Base-by-base conservation (phyloP, 1,140 invertebrate species). In the Micrasema longulum region DNA sequence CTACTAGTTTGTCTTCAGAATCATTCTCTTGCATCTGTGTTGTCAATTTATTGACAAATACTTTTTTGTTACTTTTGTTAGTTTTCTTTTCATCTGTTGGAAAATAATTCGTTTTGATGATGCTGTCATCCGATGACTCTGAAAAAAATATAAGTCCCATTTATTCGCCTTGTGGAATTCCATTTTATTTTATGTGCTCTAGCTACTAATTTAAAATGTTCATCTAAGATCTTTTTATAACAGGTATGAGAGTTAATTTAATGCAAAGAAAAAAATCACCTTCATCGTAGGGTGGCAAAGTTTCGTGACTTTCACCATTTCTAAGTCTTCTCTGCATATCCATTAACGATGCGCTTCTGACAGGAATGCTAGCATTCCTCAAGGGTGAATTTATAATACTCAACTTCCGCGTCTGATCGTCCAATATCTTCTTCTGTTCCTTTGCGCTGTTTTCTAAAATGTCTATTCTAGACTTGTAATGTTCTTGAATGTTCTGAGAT, bases 391-490 rank as follows among this genome's bases (percentile, higher is more conserved):
- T 53, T 4, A 60, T 38, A 6, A 60, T 23, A 48, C 67, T 69
- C 22, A 69, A 20, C 41, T 69, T 48, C 47, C 67, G 69, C 10
- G 78, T 79, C 73, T 83, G 82, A 10, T 78, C 75, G 4, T 66
- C 75, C 7, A 83, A 66, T 63, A 81, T 78, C 62, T 76, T 75
- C 0, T 77, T 80, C 52, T 85, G 80, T 62, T 77, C 77, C 4
- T 65, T 53, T 11, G 80, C 79, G 45, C 79, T 79, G 45, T 73
- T 79, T 65, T 85, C 81, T 12, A 85, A 72, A 20, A 79, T 73
- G 0, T 75, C 77, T 4, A 85, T 79, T 72, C 83, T 84, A 6
- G 65, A 76, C 64, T 79, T 78, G 31, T 85, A 84, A 20, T 84
- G 79, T 2, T 71, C 69, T 67, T 80, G 78, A 57, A 81, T 80